These are phyloP conservation scores for Artibeus lituratus DNA, from an alignment of 2,797 vertebrate species.

Conservation along the genomic window DNA sequence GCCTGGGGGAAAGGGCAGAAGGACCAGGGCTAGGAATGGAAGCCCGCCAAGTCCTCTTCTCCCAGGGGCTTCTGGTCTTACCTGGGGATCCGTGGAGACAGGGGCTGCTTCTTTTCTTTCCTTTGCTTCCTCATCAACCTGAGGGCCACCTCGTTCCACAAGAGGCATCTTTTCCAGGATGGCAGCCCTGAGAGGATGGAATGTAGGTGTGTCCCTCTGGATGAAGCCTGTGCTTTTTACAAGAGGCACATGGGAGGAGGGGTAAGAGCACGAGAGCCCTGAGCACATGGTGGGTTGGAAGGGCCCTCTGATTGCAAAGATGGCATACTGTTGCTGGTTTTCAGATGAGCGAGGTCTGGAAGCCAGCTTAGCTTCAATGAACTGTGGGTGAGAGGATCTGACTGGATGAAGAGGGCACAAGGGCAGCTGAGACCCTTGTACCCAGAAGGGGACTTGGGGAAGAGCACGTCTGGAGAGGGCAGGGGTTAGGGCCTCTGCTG, in stretches of 20 bases:
- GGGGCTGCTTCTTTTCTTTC: conserved; percentile 70
- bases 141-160: conserved; percentile 83
- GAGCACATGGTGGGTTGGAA: background rate
- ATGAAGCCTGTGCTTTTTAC: background rate
- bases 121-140: conserved; percentile 14
- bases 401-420: background rate
- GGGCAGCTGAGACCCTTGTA: background rate
- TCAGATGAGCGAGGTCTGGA: background rate
- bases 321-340: background rate
- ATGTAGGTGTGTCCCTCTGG: background rate
- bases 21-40: background rate
- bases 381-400: background rate
- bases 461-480: background rate
- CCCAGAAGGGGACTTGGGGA: background rate
- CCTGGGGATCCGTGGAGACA: conserved; percentile 35
- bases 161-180: conserved; percentile 94
- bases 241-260: background rate
- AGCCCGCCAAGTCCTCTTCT: background rate
- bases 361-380: background rate
- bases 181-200: conserved; percentile 84
- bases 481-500: background rate
- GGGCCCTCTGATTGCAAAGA: background rate
- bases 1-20: conserved; percentile 77
- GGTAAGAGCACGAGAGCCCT: background rate
- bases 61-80: background rate